These are phyloP conservation scores for Hyposmocoma kahamanoa DNA, from an alignment of 1,140 invertebrate species.

Conservation along the genomic window DNA sequence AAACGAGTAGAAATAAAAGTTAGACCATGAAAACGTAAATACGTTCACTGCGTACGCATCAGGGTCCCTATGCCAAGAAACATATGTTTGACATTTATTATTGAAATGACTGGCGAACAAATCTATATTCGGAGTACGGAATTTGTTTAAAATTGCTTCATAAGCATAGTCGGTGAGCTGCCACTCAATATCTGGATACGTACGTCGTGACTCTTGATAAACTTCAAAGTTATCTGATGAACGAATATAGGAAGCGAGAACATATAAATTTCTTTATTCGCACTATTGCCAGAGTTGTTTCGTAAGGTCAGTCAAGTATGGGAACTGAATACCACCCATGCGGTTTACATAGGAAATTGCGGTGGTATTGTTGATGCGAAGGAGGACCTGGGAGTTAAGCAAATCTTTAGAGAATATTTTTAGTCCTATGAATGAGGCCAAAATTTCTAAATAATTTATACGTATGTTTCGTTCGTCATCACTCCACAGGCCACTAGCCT, in stretches of 20 bases:
- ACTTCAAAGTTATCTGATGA: slow-evolving; percentile 2
- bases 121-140: slow-evolving; percentile 5
- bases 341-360: slow-evolving; percentile 8
- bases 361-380: slow-evolving; percentile 14
- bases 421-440: slow-evolving; percentile 4
- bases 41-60: slow-evolving; percentile 3
- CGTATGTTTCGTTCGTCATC: neutral
- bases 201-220: slow-evolving; percentile 1
- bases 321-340: slow-evolving; percentile 9
- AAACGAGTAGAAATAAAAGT: slow-evolving; percentile 9
- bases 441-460: slow-evolving; percentile 11
- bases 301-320: neutral
- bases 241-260: slow-evolving; percentile 8
- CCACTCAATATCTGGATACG: slow-evolving; percentile 11
- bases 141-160: neutral
- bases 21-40: slow-evolving; percentile 7
- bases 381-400: slow-evolving; percentile 12
- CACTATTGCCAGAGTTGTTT: slow-evolving; percentile 12
- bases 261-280: neutral
- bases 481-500: slow-evolving; percentile 4
- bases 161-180: neutral
- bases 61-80: slow-evolving; percentile 9
- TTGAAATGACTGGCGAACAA: slow-evolving; percentile 7
- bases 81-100: slow-evolving; percentile 4
- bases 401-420: slow-evolving; percentile 9